Percentiles rank a stretch among this genome's conserved stretches.
These are phyloP conservation scores for Gortyna flavago DNA, from an alignment of 2,888 invertebrate species.

Conservation along the genomic window DNA sequence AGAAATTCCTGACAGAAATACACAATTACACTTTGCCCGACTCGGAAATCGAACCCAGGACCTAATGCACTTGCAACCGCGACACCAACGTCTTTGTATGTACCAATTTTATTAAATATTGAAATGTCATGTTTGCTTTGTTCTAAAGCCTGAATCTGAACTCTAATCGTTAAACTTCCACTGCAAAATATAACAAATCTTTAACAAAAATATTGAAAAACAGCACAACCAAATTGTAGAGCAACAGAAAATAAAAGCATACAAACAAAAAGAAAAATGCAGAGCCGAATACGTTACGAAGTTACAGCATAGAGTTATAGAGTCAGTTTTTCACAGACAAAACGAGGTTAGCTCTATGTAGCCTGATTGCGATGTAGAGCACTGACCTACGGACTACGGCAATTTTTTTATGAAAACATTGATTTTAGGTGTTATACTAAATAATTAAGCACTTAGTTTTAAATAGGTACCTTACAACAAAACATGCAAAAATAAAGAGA, in stretches of 20 bases:
- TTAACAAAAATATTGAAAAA: background rate
- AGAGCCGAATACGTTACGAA: constrained; percentile 34
- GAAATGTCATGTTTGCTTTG: background rate
- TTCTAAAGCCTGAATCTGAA: too few relatives aligned
- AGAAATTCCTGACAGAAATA: too few relatives aligned
- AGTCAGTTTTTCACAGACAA: constrained; percentile 29
- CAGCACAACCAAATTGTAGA: background rate
- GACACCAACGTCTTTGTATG: too few relatives aligned
- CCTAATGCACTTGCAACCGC: too few relatives aligned
- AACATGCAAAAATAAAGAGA: too few relatives aligned
- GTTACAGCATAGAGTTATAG: constrained; percentile 32
- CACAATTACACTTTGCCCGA: too few relatives aligned
- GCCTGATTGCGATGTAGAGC: constrained; percentile 52
- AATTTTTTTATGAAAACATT: constrained; percentile 1
- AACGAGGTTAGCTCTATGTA: constrained; percentile 47
- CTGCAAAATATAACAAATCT: background rate
- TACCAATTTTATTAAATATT: background rate
- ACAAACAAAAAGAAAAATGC: constrained; percentile 23
- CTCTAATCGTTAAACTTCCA: too few relatives aligned
- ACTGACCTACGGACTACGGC: background rate
- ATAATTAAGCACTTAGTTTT: background rate
- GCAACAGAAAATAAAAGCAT: constrained; percentile 18
- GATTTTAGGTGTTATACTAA: background rate
- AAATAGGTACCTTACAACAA: too few relatives aligned
- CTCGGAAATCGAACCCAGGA: too few relatives aligned